phyloP scores from a whole-genome alignment of 2,888 invertebrate species.

The Hipparchia semele region DNA sequence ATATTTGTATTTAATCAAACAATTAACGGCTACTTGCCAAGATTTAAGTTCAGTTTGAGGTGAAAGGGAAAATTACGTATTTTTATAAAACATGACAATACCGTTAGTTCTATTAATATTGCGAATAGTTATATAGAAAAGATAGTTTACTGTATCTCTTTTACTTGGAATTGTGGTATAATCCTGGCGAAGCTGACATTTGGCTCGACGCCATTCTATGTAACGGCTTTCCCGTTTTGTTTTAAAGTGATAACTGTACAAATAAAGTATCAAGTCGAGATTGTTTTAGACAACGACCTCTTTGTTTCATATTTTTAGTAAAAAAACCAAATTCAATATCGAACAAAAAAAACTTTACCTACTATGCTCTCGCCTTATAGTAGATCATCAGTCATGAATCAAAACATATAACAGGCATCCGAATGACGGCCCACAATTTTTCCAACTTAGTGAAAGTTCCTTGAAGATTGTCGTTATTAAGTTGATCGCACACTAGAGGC shows the following conservation, averaged over 20 bases:
- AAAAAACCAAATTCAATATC: neutral
- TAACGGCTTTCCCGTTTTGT: constrained; percentile 13
- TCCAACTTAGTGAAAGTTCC: neutral
- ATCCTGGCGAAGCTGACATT: constrained; percentile 27
- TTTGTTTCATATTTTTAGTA: neutral
- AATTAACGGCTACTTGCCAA: too few relatives aligned
- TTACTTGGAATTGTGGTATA: constrained; percentile 19
- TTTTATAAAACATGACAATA: neutral
- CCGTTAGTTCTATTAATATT: neutral
- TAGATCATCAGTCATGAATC: too few relatives aligned
- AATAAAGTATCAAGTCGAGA: constrained; percentile 19
- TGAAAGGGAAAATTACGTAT: too few relatives aligned
- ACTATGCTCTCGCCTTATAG: too few relatives aligned
- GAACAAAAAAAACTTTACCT: neutral
- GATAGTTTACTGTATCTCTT: neutral
- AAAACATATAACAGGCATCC: too few relatives aligned
- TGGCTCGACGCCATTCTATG: constrained; percentile 30
- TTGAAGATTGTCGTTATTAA: neutral
- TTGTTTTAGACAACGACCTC: constrained; percentile 3
- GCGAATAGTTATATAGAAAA: neutral
- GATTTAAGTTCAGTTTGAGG: too few relatives aligned
- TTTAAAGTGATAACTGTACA: constrained; percentile 20
- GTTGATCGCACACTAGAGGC: neutral
- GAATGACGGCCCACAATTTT: too few relatives aligned
- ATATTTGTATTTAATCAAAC: too few relatives aligned